These are phyloP conservation scores for Philereme transversata DNA, from an alignment of 2,888 invertebrate genomes.

Conservation along the genomic window DNA sequence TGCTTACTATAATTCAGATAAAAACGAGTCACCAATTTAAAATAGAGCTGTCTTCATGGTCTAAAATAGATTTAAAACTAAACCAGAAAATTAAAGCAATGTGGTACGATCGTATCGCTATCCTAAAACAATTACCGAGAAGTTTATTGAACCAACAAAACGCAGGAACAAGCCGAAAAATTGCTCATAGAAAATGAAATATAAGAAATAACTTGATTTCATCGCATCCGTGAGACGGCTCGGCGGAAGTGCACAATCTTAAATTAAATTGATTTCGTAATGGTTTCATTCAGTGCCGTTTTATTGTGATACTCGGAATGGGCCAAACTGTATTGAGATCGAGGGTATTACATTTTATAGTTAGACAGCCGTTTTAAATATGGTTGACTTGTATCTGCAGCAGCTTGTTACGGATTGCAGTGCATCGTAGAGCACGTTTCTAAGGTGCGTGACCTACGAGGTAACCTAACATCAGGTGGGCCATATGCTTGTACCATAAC, in stretches of 20 bases:
- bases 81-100: too few relatives aligned
- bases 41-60: too few relatives aligned
- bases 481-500: too few relatives aligned
- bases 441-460: too few relatives aligned
- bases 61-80: too few relatives aligned
- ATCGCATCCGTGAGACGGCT: constrained; percentile 10
- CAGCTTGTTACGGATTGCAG: too few relatives aligned
- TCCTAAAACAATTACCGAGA: constrained; percentile 1
- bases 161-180: constrained; percentile 16
- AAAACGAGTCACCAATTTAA: too few relatives aligned
- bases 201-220: constrained; percentile 17
- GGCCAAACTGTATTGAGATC: constrained; percentile 12
- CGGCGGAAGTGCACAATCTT: constrained; percentile 26
- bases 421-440: too few relatives aligned
- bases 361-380: neutral
- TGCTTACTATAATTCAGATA: too few relatives aligned
- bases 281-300: constrained; percentile 28
- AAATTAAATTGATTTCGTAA: constrained; percentile 40
- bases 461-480: too few relatives aligned
- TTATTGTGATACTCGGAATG: constrained; percentile 30
- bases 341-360: neutral
- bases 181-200: constrained; percentile 18
- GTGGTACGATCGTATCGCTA: too few relatives aligned
- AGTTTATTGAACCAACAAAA: constrained; percentile 15
- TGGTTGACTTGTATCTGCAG: too few relatives aligned